Evolutionary conservation across 2,797 vertebrate species (phyloP), one percentile per base, ranked within the genome.

Genomic region (Diglossa cyanea): DNA sequence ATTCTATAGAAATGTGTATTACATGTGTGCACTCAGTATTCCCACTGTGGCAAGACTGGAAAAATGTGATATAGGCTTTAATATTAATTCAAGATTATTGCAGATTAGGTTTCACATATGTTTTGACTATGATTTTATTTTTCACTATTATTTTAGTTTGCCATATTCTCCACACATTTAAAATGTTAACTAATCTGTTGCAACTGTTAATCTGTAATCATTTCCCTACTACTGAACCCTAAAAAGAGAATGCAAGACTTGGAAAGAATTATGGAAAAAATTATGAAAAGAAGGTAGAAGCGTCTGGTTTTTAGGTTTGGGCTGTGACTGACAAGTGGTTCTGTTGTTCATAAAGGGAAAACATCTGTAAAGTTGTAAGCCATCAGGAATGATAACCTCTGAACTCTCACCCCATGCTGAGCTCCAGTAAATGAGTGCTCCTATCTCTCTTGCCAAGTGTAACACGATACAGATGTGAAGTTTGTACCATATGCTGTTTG

Each of bases 311-410:
- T 88, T 66, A 67, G 39, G 23, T 77, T n/a, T 84, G 50, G 54
- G 50, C 62, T 78, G 61, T 93, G 94, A 96, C 51, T 93, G 95
- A 95, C 76, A 91, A 74, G 77, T 0, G 0, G 15, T 61, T 89
- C 84, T 95, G 88, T 58, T 94, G 63, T 88, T 93, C 84, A 51
- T 89, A 93, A 93, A 95, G 37, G 45, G 70, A 93, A 79, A 90
- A 92, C 81, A 86, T 90, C 78, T 90, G 88, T 95, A 93, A 96
- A 93, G 85, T 93, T 96, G 96, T 95, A 95, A 97, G 65, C 44
- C 65, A 55, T 75, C 70, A 93, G 83, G 94, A 90, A 88, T 75
- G 89, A 97, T 96, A 96, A 96, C 95, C 94, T 85, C 82, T 96
- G 95, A 91, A 87, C 96, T 88, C 96, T 94, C 88, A 87, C 80